Evolutionary conservation across 2,888 invertebrate species (phyloP), one percentile per base, ranked within the genome.

Genomic region (Thera obeliscata): DNA sequence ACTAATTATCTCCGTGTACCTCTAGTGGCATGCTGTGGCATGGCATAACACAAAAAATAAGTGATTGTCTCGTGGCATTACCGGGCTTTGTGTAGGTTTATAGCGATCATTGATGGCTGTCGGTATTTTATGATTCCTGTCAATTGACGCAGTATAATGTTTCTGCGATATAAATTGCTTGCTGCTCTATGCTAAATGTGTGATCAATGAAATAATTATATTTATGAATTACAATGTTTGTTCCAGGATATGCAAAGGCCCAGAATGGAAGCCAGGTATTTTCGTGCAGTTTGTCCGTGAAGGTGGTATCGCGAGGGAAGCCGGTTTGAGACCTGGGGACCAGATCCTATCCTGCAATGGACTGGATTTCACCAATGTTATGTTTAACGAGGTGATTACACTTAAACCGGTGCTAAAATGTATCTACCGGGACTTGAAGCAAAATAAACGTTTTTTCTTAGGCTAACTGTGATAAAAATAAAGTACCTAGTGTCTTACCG

Each of bases 261-360:
- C 97, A 4, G 96, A 96, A 74, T 96, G 97, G 96, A 96, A 96
- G 82, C 97, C 97, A 0, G 98, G 98, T 50, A 97, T 98, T 76
- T 98, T 96, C 86, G 96, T 98, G 52, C 97, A 98, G 92, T 97
- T 97, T 78, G 98, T 98, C 62, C 96, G 97, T 83, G 97, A 97
- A 76, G 97, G 97, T 38, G 98, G 98, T 56, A 96, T 98, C 66
- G 98, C 98, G 0, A 94, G 97, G 58, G 97, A 98, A 79, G 97
- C 97, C 1, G 98, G 98, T 0, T 91, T 99, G 12, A 95, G 97
- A 78, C 97, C 98, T 0, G 98, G 98, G 5, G 98, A 99, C 87
- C 98, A 98, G 89, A 97, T 99, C 73, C 87, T 98, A 63, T 96
- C 96, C 77, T 98, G 98, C 87, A 98, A 99, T 85, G 97, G 97